phyloP scores from a whole-genome alignment of 1,140 invertebrate species.

The Caerostris extrusa region DNA sequence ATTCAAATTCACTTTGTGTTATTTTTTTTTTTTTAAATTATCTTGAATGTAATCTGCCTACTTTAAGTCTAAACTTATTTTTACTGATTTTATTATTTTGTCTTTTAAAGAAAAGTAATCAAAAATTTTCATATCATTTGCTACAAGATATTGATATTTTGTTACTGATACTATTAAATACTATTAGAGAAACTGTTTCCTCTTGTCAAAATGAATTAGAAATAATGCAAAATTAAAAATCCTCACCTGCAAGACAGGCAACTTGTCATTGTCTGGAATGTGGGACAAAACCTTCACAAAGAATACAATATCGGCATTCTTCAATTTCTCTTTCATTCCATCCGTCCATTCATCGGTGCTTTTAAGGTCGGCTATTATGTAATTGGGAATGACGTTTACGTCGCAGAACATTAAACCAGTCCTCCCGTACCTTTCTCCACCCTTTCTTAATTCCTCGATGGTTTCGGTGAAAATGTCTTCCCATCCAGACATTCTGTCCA shows the following conservation, averaged over 20 bases:
- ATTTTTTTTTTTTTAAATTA: no score
- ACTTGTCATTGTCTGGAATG: background rate
- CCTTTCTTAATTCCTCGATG: background rate
- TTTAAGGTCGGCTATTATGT: background rate
- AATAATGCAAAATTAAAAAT: no score
- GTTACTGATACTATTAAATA: no score
- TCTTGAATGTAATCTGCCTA: no score
- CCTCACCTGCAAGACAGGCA: background rate
- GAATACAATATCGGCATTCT: slow-evolving; percentile 17
- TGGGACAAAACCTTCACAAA: slow-evolving; percentile 22
- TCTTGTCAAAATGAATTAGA: no score
- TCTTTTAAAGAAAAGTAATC: no score
- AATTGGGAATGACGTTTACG: background rate
- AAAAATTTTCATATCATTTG: no score
- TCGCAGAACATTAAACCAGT: background rate
- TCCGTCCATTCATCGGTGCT: background rate
- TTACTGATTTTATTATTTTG: no score
- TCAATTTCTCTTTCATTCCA: background rate
- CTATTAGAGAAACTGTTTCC: no score
- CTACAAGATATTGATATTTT: no score
- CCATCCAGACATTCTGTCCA: slow-evolving; percentile 47
- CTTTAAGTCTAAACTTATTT: no score
- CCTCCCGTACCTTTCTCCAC: background rate
- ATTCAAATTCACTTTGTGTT: no score
- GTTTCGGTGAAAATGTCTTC: background rate